Conservation (phyloP, 2,797 vertebrate species). For the Aldrovandia affinis region DNA sequence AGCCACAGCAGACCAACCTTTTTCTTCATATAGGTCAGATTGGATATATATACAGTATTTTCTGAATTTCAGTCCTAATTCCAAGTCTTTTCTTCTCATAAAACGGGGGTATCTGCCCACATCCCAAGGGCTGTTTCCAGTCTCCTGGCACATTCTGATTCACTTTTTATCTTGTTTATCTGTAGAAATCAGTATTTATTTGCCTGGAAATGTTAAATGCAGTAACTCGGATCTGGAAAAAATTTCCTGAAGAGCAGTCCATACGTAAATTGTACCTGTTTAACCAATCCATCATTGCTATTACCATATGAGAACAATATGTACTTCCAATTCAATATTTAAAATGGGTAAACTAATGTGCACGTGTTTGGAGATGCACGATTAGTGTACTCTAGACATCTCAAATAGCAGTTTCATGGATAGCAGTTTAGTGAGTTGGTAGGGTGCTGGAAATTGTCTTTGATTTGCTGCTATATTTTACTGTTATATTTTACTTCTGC, state of each 20-base stretch:
- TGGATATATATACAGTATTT: not conserved
- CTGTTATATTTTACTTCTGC: not conserved
- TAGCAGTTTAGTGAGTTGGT: not conserved
- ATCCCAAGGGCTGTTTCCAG: not conserved
- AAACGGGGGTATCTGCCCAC: not conserved
- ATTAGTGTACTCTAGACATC: no score
- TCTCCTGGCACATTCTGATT: not conserved
- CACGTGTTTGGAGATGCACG: no score
- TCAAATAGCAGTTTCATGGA: not conserved
- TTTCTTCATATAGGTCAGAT: not conserved
- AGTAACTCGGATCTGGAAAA: not conserved
- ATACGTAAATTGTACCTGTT: not conserved
- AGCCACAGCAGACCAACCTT: not conserved
- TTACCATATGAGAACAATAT: not conserved
- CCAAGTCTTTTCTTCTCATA: not conserved
- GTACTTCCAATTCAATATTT: not conserved
- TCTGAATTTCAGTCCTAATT: slow-evolving; percentile 26
- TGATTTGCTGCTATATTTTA: not conserved
- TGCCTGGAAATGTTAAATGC: not conserved
- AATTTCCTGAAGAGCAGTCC: not conserved
- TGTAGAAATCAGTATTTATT: no score
- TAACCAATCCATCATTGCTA: not conserved
- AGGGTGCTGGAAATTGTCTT: not conserved
- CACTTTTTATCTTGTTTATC: not conserved
- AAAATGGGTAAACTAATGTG: not conserved